Percentiles rank a stretch among this genome's conserved stretches.
phyloP scores from a whole-genome alignment of 2,113 vertebrate genomes.

The Chamaetylas fuelleborni region DNA sequence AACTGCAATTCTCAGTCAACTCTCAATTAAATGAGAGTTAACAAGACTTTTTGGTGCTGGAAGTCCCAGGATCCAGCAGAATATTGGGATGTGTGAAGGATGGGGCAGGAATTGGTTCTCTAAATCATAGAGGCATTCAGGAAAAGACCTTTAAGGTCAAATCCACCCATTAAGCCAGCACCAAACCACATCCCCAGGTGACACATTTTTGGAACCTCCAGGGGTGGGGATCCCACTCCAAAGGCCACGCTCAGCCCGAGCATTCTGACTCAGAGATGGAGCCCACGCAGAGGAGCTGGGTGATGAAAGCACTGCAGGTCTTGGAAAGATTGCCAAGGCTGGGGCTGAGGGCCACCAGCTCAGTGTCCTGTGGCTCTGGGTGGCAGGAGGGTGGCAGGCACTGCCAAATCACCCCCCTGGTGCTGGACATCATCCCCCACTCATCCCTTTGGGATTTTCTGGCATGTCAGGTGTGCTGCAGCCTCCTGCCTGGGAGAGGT shows the following conservation, averaged over 20 bases:
- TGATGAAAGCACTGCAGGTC: not conserved
- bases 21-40: not conserved
- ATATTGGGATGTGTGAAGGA: not conserved
- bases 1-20: not conserved
- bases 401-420: not conserved
- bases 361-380: not conserved
- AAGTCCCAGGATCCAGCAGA: not conserved
- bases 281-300: not conserved
- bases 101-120: not conserved
- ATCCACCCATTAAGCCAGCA: not conserved
- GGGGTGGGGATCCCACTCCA: not conserved
- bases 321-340: not conserved
- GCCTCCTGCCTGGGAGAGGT: not conserved
- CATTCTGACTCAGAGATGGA: not conserved
- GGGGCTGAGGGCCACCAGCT: not conserved
- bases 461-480: not conserved
- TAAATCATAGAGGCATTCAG: accelerated
- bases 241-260: not conserved
- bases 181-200: not conserved
- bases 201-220: not conserved
- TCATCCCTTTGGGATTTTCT: not conserved
- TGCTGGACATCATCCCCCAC: too few relatives aligned
- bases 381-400: not conserved
- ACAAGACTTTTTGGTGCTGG: not conserved
- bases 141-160: not conserved